Conservation (phyloP, 2,888 invertebrate species). For the Hesperia comma region DNA sequence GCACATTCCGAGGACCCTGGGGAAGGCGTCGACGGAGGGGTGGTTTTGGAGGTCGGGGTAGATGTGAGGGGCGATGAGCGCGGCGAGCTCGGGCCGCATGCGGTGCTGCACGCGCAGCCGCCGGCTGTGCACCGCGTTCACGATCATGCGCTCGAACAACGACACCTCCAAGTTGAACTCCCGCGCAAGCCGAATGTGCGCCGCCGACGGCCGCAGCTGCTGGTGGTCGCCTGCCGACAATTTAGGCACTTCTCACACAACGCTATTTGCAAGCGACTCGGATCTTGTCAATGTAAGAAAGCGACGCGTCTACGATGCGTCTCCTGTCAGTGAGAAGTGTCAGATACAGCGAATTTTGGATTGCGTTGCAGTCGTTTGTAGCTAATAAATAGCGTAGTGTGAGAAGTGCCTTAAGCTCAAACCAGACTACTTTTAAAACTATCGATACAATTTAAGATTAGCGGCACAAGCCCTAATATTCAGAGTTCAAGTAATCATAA, state of each 20-base stretch:
- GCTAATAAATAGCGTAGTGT: no score
- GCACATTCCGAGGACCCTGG: slow-evolving; percentile 83
- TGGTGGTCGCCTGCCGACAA: slow-evolving; percentile 87
- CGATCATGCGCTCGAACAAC: slow-evolving; percentile 91
- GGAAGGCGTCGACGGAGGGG: slow-evolving; percentile 82
- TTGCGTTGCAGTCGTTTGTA: no score
- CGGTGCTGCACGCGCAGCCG: slow-evolving; percentile 88
- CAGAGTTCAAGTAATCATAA: no score
- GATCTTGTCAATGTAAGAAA: no score
- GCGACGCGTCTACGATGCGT: no score
- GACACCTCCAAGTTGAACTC: slow-evolving; percentile 89
- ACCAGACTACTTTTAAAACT: no score
- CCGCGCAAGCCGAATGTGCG: slow-evolving; percentile 86
- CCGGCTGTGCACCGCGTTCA: slow-evolving; percentile 85
- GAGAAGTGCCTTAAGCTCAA: no score
- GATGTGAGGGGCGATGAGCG: slow-evolving; percentile 86
- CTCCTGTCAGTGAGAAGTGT: background rate
- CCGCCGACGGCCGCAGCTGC: slow-evolving; percentile 89
- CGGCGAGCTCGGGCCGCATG: slow-evolving; percentile 86
- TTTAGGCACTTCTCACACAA: no score
- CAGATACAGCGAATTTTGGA: no score
- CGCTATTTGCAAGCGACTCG: no score
- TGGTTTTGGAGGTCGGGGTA: slow-evolving; percentile 87
- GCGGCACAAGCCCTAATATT: no score
- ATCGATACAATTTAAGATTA: no score